Conservation (phyloP, 2,888 invertebrate species). For the Agriopis aurantiaria region DNA sequence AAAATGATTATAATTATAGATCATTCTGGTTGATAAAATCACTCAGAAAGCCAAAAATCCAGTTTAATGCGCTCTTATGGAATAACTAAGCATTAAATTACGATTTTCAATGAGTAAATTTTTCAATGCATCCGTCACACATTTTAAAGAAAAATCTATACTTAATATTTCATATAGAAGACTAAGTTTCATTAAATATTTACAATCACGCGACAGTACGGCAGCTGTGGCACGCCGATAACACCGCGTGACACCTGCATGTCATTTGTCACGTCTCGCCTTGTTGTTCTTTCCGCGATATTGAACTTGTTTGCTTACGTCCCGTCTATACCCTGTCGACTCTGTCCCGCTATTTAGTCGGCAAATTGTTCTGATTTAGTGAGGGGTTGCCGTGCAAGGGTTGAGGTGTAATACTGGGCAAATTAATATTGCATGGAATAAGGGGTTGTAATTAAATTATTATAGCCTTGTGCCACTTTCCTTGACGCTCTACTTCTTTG, state of each 20-base stretch:
- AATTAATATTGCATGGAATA: slow-evolving; percentile 53
- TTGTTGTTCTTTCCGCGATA: slow-evolving; percentile 67
- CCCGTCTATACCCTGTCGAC: slow-evolving; percentile 55
- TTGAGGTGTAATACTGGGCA: slow-evolving; percentile 49
- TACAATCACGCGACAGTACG: slow-evolving; percentile 33
- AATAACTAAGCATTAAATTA: too few species aligned
- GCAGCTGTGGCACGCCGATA: slow-evolving; percentile 57
- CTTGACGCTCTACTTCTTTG: background rate
- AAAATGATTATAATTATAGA: too few species aligned
- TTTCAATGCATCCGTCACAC: too few species aligned
- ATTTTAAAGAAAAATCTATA: background rate
- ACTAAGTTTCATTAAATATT: slow-evolving; percentile 32
- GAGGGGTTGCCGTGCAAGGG: slow-evolving; percentile 53
- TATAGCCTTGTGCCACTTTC: slow-evolving; percentile 7
- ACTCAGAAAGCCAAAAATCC: too few species aligned
- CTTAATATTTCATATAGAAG: background rate
- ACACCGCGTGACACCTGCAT: slow-evolving; percentile 73
- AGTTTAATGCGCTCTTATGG: too few species aligned
- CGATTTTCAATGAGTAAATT: too few species aligned
- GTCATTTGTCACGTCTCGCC: slow-evolving; percentile 78
- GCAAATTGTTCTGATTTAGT: slow-evolving; percentile 59
- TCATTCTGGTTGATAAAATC: too few species aligned
- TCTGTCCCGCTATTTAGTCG: slow-evolving; percentile 62
- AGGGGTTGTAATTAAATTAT: slow-evolving; percentile 43
- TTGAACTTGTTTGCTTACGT: slow-evolving; percentile 70